phyloP scores from a whole-genome alignment of 2,888 invertebrate genomes.

The Agrochola litura region DNA sequence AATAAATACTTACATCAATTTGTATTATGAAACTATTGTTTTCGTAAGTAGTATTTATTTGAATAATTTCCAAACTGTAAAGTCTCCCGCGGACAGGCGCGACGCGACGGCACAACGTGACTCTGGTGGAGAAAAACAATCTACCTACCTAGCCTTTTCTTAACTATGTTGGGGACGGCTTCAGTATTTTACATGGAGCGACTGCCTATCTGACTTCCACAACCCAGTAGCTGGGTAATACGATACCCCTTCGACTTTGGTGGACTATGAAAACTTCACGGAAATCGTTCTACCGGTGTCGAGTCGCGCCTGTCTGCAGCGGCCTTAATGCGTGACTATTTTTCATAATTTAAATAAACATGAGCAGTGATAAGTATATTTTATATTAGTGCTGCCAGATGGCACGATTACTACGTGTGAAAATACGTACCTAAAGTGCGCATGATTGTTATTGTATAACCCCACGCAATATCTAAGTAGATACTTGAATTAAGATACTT shows the following conservation, averaged over 20 bases:
- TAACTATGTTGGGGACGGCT: too few relatives aligned
- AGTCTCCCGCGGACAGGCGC: too few relatives aligned
- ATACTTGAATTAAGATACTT: neutral
- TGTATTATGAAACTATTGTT: conserved; percentile 24
- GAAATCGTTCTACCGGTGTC: too few relatives aligned
- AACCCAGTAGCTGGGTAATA: too few relatives aligned
- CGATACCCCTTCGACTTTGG: too few relatives aligned
- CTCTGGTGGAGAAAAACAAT: too few relatives aligned
- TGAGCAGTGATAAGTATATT: conserved; percentile 21
- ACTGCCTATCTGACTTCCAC: too few relatives aligned
- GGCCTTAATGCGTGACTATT: conserved; percentile 8
- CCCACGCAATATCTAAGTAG: neutral
- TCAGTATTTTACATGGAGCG: too few relatives aligned
- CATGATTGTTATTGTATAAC: conserved; percentile 4
- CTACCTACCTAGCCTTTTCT: too few relatives aligned
- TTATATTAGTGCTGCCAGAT: conserved; percentile 11
- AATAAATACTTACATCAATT: neutral
- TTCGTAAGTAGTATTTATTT: conserved; percentile 22
- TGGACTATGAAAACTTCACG: too few relatives aligned
- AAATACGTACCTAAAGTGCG: neutral
- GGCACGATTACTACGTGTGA: conserved; percentile 10
- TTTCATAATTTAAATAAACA: conserved; percentile 43
- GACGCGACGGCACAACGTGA: too few relatives aligned
- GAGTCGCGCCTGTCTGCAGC: too few relatives aligned
- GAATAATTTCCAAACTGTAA: conserved; percentile 26